Evolutionary conservation across 2,888 invertebrate species (phyloP).

Genomic region (Megastigmus dorsalis): DNA sequence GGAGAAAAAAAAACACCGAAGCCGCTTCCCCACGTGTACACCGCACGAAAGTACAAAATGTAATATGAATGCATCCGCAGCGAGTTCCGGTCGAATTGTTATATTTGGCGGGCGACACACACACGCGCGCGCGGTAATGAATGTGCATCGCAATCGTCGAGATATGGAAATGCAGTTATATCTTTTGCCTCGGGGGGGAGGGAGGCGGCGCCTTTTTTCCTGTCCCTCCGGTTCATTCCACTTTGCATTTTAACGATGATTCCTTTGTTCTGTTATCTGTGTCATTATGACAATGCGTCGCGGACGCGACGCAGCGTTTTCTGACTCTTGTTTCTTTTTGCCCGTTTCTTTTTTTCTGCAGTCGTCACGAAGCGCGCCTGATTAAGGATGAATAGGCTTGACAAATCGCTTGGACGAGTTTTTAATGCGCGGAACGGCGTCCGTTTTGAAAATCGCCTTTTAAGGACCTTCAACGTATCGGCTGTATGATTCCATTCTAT

Average conservation of each 20-base stretch:
- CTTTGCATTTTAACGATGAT: slow-evolving; percentile 48
- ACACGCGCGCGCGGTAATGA: slow-evolving; percentile 62
- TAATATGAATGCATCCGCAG: slow-evolving; percentile 57
- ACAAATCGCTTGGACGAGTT: slow-evolving; percentile 46
- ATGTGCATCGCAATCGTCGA: slow-evolving; percentile 71
- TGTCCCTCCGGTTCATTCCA: slow-evolving; percentile 23
- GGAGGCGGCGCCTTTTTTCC: slow-evolving; percentile 13
- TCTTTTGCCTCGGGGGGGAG: slow-evolving; percentile 55
- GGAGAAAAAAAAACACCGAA: slow-evolving; percentile 19
- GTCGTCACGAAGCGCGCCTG: slow-evolving; percentile 3
- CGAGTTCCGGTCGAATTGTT: slow-evolving; percentile 57
- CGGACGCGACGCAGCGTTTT: background rate
- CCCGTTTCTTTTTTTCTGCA: background rate
- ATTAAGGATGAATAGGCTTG: slow-evolving; percentile 19
- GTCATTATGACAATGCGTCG: slow-evolving; percentile 19
- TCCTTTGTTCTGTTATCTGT: slow-evolving; percentile 41
- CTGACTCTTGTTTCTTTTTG: background rate
- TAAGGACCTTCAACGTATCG: no score
- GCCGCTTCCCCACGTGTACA: slow-evolving; percentile 35
- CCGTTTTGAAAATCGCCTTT: background rate
- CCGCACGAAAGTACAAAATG: slow-evolving; percentile 63
- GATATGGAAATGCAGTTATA: slow-evolving; percentile 70
- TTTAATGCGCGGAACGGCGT: slow-evolving; percentile 7
- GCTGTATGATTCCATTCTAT: no score
- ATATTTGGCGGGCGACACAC: slow-evolving; percentile 63